phyloP scores from a whole-genome alignment of 2,797 vertebrate genomes.

The Halcyon badia region DNA sequence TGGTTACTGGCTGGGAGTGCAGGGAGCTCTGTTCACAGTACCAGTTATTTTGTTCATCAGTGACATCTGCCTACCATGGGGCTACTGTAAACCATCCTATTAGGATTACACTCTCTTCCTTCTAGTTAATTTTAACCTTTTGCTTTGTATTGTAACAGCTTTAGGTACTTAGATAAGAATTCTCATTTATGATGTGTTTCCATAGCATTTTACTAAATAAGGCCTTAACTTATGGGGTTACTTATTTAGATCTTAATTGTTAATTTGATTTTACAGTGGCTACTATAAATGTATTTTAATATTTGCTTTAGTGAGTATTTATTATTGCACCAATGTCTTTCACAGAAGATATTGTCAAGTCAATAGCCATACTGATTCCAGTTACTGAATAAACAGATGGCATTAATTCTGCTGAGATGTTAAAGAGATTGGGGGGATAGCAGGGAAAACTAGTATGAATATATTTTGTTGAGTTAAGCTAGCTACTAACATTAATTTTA shows the following conservation, averaged over 20 bases:
- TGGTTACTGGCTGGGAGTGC: neutral
- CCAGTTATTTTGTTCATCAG: neutral
- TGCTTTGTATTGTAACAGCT: neutral
- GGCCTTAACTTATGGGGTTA: neutral
- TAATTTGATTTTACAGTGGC: neutral
- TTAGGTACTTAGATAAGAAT: neutral
- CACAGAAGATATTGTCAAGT: neutral
- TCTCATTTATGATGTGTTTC: neutral
- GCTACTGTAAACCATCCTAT: neutral
- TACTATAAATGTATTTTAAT: neutral
- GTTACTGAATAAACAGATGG: neutral
- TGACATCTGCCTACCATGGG: neutral
- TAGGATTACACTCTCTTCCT: neutral
- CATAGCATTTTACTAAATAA: neutral
- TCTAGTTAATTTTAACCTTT: neutral
- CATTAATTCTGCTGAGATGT: neutral
- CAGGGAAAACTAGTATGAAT: neutral
- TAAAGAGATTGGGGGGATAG: neutral
- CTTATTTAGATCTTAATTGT: neutral
- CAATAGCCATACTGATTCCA: neutral
- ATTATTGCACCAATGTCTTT: neutral
- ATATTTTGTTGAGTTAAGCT: neutral
- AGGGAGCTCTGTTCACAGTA: neutral
- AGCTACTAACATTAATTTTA: neutral
- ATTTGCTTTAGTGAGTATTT: neutral